Evolutionary conservation across 2,888 invertebrate genomes (phyloP).

Genomic region (Drosophila cracens): DNA sequence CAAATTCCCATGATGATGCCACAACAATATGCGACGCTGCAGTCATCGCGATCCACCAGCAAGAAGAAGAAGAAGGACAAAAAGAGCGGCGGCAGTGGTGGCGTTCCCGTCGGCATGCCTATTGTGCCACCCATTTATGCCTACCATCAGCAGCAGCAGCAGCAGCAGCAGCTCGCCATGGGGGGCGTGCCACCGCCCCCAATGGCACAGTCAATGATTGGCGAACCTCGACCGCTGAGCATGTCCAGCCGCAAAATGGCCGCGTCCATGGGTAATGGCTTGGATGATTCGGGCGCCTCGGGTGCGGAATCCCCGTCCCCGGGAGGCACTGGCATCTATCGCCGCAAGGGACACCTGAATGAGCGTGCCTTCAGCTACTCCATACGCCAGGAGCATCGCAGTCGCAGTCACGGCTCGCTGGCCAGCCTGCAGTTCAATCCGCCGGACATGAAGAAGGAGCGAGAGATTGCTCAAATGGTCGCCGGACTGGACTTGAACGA

Average conservation of each 20-base stretch:
- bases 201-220: conserved; percentile 87
- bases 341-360: conserved; percentile 95
- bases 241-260: conserved; percentile 88
- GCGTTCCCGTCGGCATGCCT: conserved; percentile 85
- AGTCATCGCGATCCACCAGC: conserved; percentile 88
- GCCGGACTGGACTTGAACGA: conserved; percentile 94
- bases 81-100: conserved; percentile 75
- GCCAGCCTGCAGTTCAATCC: conserved; percentile 96
- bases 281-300: conserved; percentile 85
- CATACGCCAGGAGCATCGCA: conserved; percentile 96
- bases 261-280: conserved; percentile 88
- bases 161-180: conserved; percentile 54
- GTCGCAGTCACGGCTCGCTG: conserved; percentile 95
- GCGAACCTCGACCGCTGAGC: conserved; percentile 86
- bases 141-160: conserved; percentile 81
- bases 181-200: conserved; percentile 76
- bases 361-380: conserved; percentile 97
- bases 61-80: conserved; percentile 85
- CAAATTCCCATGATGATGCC: conserved; percentile 86
- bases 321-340: conserved; percentile 93
- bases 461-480: conserved; percentile 96
- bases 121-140: conserved; percentile 86
- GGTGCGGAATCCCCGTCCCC: conserved; percentile 87
- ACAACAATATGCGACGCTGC: conserved; percentile 88
- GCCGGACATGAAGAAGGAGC: conserved; percentile 94